phyloP scores from a whole-genome alignment of 2,113 vertebrate species.

The Epinephelus lanceolatus region DNA sequence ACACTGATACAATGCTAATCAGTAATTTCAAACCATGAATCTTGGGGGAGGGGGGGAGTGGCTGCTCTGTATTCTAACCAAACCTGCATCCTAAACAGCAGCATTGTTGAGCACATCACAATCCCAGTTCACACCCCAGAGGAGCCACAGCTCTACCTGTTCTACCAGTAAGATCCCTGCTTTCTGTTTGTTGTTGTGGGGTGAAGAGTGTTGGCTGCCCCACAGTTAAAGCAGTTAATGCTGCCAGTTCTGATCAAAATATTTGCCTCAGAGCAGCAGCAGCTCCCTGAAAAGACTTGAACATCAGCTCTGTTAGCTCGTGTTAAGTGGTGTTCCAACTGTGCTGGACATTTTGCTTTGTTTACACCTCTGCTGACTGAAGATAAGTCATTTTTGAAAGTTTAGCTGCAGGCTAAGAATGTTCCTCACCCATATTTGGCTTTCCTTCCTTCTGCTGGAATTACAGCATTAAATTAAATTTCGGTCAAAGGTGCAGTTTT shows the following conservation, averaged over 20 bases:
- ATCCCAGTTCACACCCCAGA: not conserved
- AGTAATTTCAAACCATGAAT: not conserved
- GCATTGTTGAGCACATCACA: slow-evolving; percentile 10
- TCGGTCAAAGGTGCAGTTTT: slow-evolving; percentile 20
- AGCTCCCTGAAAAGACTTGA: slow-evolving; percentile 32
- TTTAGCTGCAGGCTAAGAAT: slow-evolving; percentile 43
- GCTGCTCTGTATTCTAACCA: not conserved
- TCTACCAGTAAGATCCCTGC: slow-evolving; percentile 20
- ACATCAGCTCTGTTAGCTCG: slow-evolving; percentile 25
- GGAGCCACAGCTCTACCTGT: slow-evolving; percentile 18
- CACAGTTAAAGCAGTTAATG: slow-evolving; percentile 18
- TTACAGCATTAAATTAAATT: slow-evolving; percentile 33
- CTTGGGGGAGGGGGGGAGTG: not conserved
- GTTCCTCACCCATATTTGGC: slow-evolving; percentile 33
- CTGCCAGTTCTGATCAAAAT: slow-evolving; percentile 51
- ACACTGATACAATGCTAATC: not conserved
- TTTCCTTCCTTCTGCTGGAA: slow-evolving; percentile 20
- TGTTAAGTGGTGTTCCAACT: slow-evolving; percentile 32
- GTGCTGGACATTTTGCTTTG: slow-evolving; percentile 50
- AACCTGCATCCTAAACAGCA: not conserved
- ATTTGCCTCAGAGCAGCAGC: slow-evolving; percentile 31
- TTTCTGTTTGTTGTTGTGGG: slow-evolving; percentile 19
- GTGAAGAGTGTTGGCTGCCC: slow-evolving; percentile 3
- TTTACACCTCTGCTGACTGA: slow-evolving; percentile 55
- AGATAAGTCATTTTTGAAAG: slow-evolving; percentile 44